phyloP scores from a whole-genome alignment of 2,797 vertebrate species.

The Micropoecilia bifurca region DNA sequence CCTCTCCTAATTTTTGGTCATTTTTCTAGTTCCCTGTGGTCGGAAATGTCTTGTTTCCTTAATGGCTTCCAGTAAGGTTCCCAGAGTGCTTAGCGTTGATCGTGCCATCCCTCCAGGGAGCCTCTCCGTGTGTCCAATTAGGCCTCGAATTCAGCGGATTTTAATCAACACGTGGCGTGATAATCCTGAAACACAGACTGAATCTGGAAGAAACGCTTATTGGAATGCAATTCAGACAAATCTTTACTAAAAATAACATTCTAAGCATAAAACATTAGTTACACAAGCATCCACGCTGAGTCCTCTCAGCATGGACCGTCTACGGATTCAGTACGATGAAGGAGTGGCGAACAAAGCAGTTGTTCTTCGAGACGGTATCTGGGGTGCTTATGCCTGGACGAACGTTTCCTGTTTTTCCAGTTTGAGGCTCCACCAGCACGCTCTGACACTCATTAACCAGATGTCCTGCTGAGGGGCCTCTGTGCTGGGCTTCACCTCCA shows the following conservation, averaged over 20 bases:
- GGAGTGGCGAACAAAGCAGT: constrained; percentile 57
- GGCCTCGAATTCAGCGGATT: constrained; percentile 38
- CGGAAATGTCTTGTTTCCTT: constrained; percentile 82
- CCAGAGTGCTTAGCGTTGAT: constrained; percentile 65
- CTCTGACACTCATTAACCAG: constrained; percentile 57
- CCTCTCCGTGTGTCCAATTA: constrained; percentile 66
- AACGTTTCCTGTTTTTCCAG: constrained; percentile 49
- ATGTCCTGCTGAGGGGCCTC: constrained; percentile 61
- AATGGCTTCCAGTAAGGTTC: constrained; percentile 81
- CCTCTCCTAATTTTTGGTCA: constrained; percentile 49
- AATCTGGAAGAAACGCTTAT: constrained; percentile 42
- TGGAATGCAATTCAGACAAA: neutral
- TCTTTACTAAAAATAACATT: constrained; percentile 17
- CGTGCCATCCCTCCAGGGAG: constrained; percentile 59
- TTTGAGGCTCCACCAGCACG: constrained; percentile 50
- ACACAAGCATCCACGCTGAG: constrained; percentile 23
- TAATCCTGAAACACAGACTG: constrained; percentile 35
- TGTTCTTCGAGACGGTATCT: constrained; percentile 18
- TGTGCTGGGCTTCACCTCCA: constrained; percentile 63
- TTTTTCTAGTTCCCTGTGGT: constrained; percentile 71
- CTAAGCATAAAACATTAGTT: constrained; percentile 41
- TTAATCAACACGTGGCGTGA: constrained; percentile 58
- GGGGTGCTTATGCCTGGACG: constrained; percentile 22
- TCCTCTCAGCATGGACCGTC: constrained; percentile 31
- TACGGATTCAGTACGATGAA: constrained; percentile 30